Evolutionary conservation across 2,888 invertebrate genomes (phyloP).

Genomic region (Sinodicranocentrus sp.): DNA sequence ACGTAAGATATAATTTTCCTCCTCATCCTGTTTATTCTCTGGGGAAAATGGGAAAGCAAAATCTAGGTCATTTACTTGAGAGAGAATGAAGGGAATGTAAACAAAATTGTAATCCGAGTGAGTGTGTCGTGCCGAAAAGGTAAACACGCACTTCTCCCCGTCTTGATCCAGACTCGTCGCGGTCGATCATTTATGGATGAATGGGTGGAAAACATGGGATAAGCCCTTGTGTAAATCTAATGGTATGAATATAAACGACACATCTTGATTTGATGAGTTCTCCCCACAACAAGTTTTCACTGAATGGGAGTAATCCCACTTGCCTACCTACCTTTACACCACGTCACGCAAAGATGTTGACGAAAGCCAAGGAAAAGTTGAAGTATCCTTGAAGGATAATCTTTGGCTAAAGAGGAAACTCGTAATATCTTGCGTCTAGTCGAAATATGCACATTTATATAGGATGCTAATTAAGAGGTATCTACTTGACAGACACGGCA

Average conservation of each 20-base stretch:
- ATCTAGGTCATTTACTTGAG: too few relatives aligned
- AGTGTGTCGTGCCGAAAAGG: background rate
- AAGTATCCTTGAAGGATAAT: slow-evolving; percentile 26
- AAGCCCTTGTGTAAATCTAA: background rate
- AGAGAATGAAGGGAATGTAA: too few relatives aligned
- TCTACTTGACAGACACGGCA: slow-evolving; percentile 28
- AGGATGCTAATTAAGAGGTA: slow-evolving; percentile 26
- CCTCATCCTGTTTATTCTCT: too few relatives aligned
- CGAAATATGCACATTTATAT: background rate
- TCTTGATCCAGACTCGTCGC: background rate
- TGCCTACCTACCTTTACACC: background rate
- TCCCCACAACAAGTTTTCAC: background rate
- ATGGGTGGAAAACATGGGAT: background rate
- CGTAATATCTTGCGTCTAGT: background rate
- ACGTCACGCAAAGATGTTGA: background rate
- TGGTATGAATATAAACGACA: background rate
- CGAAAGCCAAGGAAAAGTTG: slow-evolving; percentile 25
- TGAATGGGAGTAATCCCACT: background rate
- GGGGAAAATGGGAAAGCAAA: too few relatives aligned
- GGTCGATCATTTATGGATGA: background rate
- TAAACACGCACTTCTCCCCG: background rate
- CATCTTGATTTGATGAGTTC: background rate
- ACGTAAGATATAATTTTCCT: too few relatives aligned
- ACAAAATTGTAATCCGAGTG: background rate
- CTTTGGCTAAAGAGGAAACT: background rate